Conservation (phyloP, 2,888 invertebrate species). For the Limnephilus marmoratus region DNA sequence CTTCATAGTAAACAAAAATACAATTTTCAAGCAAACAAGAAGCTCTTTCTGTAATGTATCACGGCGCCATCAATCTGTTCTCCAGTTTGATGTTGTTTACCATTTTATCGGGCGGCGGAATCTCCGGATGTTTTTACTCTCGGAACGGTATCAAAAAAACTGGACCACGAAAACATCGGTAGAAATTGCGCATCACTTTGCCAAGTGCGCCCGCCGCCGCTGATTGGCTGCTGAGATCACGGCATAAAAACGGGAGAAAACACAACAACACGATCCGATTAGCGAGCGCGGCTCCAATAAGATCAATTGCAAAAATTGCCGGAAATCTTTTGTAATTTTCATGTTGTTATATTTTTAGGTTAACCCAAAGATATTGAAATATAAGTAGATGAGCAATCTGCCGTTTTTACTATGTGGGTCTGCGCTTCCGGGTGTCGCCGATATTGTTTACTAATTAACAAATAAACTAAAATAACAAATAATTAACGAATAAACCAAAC, state of each 20-base stretch:
- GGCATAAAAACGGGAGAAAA: neutral
- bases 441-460: too few relatives aligned
- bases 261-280: neutral
- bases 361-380: too few relatives aligned
- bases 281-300: neutral
- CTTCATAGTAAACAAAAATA: too few relatives aligned
- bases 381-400: too few relatives aligned
- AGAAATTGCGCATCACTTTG: neutral
- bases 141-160: conserved; percentile 28
- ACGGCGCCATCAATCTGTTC: neutral
- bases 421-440: too few relatives aligned
- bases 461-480: too few relatives aligned
- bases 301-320: neutral
- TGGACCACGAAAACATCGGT: conserved; percentile 14
- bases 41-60: neutral
- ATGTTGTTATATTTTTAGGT: neutral
- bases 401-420: too few relatives aligned
- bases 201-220: neutral
- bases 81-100: neutral
- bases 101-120: neutral
- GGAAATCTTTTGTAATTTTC: neutral
- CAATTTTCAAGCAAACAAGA: neutral
- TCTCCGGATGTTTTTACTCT: neutral
- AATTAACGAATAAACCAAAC: too few relatives aligned
- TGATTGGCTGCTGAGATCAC: neutral